A percentile compares a stretch with the other conserved stretches of the same genome.
Evolutionary conservation across 2,797 vertebrate genomes (phyloP).

Genomic region (Danio aesculapii): DNA sequence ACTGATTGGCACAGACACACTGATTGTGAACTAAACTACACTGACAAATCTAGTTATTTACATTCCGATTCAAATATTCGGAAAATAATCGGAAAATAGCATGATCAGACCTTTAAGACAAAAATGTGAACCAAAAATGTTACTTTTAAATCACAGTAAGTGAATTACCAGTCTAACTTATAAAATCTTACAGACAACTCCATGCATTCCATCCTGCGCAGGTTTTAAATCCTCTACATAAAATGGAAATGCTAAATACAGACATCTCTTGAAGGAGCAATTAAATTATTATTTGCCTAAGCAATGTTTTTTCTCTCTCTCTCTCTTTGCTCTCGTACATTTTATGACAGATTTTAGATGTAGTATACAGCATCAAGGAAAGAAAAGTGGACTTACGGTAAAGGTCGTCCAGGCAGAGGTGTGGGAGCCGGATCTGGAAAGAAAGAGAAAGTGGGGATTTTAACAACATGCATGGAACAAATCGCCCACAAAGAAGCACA

Average conservation of each 20-base stretch:
- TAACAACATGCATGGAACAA: slow-evolving; percentile 70
- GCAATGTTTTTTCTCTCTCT: slow-evolving; percentile 5
- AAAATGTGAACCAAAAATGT: not conserved
- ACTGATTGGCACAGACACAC: no score
- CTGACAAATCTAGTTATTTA: no score
- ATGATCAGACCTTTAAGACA: not conserved
- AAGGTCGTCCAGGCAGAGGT: slow-evolving; percentile 84
- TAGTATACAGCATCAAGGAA: slow-evolving; percentile 39
- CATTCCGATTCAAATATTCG: not conserved
- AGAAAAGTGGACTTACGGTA: slow-evolving; percentile 86
- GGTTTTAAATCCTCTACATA: not conserved
- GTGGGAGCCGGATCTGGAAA: slow-evolving; percentile 91
- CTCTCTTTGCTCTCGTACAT: slow-evolving; percentile 1
- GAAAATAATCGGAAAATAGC: no score
- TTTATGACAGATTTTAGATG: slow-evolving; percentile 40
- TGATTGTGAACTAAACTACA: no score
- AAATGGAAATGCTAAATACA: slow-evolving; percentile 2
- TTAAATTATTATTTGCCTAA: slow-evolving; percentile 39
- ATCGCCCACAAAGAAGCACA: slow-evolving; percentile 68
- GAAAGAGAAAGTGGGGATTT: slow-evolving; percentile 69
- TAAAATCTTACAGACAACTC: slow-evolving; percentile 13
- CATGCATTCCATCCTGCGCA: not conserved
- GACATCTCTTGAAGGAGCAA: slow-evolving; percentile 26
- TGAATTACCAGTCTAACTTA: not conserved
- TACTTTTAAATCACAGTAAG: no score